Conservation (phyloP, 2,113 vertebrate species). For the Camelus dromedarius region DNA sequence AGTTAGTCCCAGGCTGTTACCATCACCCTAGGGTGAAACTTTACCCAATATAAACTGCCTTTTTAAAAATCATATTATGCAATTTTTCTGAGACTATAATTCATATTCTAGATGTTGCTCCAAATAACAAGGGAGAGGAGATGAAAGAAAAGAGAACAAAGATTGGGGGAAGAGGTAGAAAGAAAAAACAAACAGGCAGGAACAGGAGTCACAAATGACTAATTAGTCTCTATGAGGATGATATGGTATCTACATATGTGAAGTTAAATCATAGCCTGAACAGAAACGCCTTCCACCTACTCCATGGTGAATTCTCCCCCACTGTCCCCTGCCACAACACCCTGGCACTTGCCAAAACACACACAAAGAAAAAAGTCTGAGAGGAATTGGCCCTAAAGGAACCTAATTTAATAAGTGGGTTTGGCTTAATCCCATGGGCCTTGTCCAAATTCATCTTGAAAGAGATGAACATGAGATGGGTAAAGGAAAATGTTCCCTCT, state of each 20-base stretch:
- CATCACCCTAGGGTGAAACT: not conserved
- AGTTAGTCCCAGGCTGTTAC: not conserved
- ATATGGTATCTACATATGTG: not conserved
- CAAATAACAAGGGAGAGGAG: conserved; percentile 15
- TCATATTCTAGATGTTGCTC: conserved; percentile 25
- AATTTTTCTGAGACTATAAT: conserved; percentile 9
- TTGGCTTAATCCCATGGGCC: not conserved
- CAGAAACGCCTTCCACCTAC: not conserved
- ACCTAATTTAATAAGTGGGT: not conserved
- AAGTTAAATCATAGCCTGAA: conserved; percentile 17
- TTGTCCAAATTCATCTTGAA: not conserved
- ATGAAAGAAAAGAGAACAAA: conserved; percentile 61
- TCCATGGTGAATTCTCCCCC: not conserved
- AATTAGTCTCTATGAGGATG: conserved; percentile 23
- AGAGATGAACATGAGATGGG: not conserved
- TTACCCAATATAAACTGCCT: not conserved
- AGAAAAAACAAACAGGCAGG: not conserved
- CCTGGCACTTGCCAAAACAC: not conserved
- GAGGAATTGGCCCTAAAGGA: not conserved
- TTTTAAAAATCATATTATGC: not conserved
- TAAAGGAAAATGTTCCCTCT: not conserved
- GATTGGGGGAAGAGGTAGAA: not conserved
- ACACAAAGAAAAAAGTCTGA: not conserved
- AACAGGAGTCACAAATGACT: conserved; percentile 1
- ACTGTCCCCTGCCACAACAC: not conserved